These are phyloP conservation scores for Enhydra lutris DNA, from an alignment of 2,113 vertebrate genomes.

Conservation along the genomic window DNA sequence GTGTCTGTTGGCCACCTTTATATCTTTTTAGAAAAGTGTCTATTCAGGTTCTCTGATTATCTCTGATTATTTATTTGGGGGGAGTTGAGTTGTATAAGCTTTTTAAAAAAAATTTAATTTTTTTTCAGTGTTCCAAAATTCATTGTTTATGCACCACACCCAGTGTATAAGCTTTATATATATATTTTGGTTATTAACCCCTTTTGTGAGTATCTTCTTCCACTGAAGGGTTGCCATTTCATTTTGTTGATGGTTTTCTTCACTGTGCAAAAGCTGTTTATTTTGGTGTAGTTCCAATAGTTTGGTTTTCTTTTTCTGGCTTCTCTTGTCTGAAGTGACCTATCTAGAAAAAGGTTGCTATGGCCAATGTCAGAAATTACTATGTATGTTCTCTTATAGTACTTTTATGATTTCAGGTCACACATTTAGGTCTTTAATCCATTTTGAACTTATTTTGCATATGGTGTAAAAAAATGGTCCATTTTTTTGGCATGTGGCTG, in stretches of 20 bases:
- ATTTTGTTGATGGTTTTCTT: background rate
- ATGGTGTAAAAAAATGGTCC: background rate
- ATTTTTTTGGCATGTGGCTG: background rate
- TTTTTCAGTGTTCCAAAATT: no score
- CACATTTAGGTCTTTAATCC: background rate
- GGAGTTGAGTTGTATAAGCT: background rate
- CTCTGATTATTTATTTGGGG: background rate
- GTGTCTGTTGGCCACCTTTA: background rate
- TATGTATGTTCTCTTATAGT: background rate
- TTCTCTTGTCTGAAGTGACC: background rate
- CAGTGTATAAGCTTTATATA: background rate
- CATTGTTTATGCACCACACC: no score
- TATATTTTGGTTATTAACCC: background rate
- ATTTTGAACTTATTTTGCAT: background rate
- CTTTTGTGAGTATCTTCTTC: background rate
- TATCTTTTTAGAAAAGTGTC: background rate
- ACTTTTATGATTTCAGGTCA: background rate
- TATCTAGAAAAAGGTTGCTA: background rate
- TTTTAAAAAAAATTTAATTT: no score
- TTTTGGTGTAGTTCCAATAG: background rate
- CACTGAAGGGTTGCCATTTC: background rate
- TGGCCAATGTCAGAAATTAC: background rate
- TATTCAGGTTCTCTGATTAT: background rate
- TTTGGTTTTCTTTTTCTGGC: background rate
- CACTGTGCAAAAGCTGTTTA: background rate